Conservation (phyloP, 64 coral and sea anemone genomes). For the Cladopsammia gracilis region DNA sequence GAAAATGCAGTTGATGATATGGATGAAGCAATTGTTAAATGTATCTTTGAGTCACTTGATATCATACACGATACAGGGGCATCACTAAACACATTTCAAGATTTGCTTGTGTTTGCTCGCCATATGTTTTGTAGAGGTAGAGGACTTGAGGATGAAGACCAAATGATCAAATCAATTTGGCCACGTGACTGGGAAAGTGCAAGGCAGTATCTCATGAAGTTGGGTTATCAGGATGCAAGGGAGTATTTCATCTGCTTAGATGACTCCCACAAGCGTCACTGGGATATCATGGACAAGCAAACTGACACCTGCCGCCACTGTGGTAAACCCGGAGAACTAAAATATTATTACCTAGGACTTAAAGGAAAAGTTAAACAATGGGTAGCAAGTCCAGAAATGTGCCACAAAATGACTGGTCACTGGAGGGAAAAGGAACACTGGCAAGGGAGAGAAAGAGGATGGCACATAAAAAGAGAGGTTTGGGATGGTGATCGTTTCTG, state of each 20-base stretch:
- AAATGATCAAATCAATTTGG: slow-evolving; percentile 57
- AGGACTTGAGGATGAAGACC: slow-evolving; percentile 69
- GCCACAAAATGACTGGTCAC: slow-evolving; percentile 79
- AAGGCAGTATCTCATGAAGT: slow-evolving; percentile 70
- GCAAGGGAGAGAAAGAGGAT: slow-evolving; percentile 70
- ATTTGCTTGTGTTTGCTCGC: slow-evolving; percentile 81
- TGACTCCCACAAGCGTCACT: slow-evolving; percentile 75
- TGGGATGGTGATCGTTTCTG: slow-evolving; percentile 78
- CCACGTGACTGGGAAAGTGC: slow-evolving; percentile 70
- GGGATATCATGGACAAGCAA: slow-evolving; percentile 75
- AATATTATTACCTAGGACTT: slow-evolving; percentile 85
- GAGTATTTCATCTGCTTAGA: slow-evolving; percentile 83
- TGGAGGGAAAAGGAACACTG: slow-evolving; percentile 83
- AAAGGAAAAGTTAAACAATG: slow-evolving; percentile 82
- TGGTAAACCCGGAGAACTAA: slow-evolving; percentile 54
- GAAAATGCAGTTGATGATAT: slow-evolving; percentile 62
- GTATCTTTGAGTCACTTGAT: slow-evolving; percentile 82
- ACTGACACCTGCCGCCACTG: slow-evolving; percentile 77
- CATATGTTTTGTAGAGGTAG: slow-evolving; percentile 76
- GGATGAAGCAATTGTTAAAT: slow-evolving; percentile 77
- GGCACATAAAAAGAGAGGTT: slow-evolving; percentile 65
- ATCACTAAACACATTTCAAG: slow-evolving; percentile 84
- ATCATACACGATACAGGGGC: slow-evolving; percentile 65
- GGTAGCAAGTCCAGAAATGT: slow-evolving; percentile 66
- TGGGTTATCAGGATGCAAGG: slow-evolving; percentile 80